These are phyloP conservation scores for Malurus cyaneus DNA, from an alignment of 2,113 vertebrate species.

Conservation along the genomic window DNA sequence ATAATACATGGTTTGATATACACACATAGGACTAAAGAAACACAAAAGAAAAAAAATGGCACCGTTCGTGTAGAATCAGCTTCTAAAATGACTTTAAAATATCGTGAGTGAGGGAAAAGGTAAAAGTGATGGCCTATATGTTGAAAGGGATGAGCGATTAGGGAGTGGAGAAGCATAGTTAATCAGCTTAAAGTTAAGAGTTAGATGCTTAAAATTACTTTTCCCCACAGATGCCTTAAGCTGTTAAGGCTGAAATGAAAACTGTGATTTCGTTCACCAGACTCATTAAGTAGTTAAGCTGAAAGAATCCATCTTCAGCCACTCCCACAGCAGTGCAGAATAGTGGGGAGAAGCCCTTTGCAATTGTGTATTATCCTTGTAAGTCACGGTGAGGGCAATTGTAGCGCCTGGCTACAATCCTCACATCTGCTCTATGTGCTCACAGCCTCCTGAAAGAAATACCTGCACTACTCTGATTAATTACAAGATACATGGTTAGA, in stretches of 20 bases:
- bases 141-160: neutral
- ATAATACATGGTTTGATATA: neutral
- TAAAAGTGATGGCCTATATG: neutral
- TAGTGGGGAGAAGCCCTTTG: neutral
- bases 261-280: conserved; percentile 16
- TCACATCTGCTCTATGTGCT: neutral
- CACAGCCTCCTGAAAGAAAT: neutral
- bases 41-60: neutral
- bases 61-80: neutral
- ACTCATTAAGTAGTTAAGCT: neutral
- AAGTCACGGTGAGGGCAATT: neutral
- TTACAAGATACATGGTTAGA: neutral
- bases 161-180: neutral
- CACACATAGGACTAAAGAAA: neutral
- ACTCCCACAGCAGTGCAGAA: neutral
- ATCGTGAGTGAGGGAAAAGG: neutral
- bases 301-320: neutral
- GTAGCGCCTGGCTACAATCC: neutral
- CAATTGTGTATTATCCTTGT: neutral
- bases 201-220: conserved; percentile 20
- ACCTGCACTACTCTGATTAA: neutral
- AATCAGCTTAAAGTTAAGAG: conserved; percentile 25
- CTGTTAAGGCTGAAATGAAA: conserved; percentile 37
- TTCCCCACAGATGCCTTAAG: neutral
- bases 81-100: neutral